These are phyloP conservation scores for Keiferia lycopersicella DNA, from an alignment of 2,888 invertebrate genomes.

Conservation along the genomic window DNA sequence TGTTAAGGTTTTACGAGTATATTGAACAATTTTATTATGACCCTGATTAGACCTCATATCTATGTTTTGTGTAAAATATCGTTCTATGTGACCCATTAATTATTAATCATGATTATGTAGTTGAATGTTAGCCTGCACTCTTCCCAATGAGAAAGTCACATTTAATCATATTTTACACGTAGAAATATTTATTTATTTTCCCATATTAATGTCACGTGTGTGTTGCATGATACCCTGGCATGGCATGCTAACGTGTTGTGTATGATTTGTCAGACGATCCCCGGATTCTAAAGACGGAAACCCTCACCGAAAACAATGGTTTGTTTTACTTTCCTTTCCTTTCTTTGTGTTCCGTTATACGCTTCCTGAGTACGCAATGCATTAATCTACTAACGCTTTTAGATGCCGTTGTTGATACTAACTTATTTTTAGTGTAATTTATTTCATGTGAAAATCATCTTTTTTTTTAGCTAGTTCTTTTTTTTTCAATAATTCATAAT, in stretches of 20 bases:
- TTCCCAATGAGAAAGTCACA: background rate
- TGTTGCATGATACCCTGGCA: conserved; percentile 74
- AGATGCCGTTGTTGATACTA: conserved; percentile 21
- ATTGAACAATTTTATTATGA: background rate
- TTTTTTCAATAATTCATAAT: background rate
- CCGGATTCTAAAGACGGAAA: conserved; percentile 78
- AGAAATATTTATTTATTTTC: background rate
- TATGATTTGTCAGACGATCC: conserved; percentile 79
- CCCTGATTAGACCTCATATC: background rate
- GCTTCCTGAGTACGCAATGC: conserved; percentile 48
- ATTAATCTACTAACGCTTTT: conserved; percentile 45
- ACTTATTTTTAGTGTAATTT: conserved; percentile 8
- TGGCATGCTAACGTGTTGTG: conserved; percentile 78
- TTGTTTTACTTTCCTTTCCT: conserved; percentile 63
- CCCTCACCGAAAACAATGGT: conserved; percentile 72
- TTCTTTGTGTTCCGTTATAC: conserved; percentile 45
- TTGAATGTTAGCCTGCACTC: background rate
- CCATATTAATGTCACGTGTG: conserved; percentile 44
- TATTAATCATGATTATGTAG: background rate
- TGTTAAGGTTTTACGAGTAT: background rate
- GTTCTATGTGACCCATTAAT: background rate
- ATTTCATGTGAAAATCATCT: background rate
- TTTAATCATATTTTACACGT: conserved; percentile 8
- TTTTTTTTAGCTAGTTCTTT: background rate
- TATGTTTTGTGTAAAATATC: background rate